phyloP scores from a whole-genome alignment of 2,888 invertebrate genomes.

The Cataglyphis cursor region DNA sequence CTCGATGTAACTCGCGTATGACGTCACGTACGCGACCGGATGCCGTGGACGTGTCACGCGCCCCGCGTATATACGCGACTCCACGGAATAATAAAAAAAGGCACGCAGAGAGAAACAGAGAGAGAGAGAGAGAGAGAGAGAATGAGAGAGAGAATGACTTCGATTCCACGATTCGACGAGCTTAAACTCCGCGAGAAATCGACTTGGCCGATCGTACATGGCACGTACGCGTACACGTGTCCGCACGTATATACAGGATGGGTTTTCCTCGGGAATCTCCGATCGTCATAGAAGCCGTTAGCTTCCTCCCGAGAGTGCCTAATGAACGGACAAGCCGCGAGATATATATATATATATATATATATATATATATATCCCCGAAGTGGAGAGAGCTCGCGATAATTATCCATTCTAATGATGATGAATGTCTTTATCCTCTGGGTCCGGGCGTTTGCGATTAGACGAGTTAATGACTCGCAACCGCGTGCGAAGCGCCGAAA shows the following conservation, averaged over 20 bases:
- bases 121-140: conserved; percentile 27
- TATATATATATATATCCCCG: conserved; percentile 26
- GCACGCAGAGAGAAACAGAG: conserved; percentile 37
- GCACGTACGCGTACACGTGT: conserved; percentile 77
- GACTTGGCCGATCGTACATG: conserved; percentile 53
- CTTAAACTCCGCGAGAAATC: conserved; percentile 30
- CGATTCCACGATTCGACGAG: conserved; percentile 61
- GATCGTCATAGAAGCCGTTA: conserved; percentile 74
- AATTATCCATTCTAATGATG: conserved; percentile 78
- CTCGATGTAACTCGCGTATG: conserved; percentile 78
- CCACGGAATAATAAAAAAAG: conserved; percentile 83
- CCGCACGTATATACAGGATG: conserved; percentile 62
- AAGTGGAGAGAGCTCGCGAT: conserved; percentile 72
- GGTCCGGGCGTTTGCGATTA: conserved; percentile 67
- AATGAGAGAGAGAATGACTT: conserved; percentile 53
- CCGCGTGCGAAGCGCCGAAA: conserved; percentile 40
- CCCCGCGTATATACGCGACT: conserved; percentile 73
- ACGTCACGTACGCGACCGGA: conserved; percentile 86
- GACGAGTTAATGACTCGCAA: conserved; percentile 73
- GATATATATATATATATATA: not conserved
- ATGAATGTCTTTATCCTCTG: conserved; percentile 77
- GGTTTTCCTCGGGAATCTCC: conserved; percentile 77
- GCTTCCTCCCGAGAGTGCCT: conserved; percentile 72
- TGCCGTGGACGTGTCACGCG: conserved; percentile 84
- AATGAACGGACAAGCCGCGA: conserved; percentile 67